A percentile compares a stretch with the other conserved stretches of the same genome.
Evolutionary conservation across 2,113 vertebrate species (phyloP).

Genomic region (Pelodiscus sinensis): DNA sequence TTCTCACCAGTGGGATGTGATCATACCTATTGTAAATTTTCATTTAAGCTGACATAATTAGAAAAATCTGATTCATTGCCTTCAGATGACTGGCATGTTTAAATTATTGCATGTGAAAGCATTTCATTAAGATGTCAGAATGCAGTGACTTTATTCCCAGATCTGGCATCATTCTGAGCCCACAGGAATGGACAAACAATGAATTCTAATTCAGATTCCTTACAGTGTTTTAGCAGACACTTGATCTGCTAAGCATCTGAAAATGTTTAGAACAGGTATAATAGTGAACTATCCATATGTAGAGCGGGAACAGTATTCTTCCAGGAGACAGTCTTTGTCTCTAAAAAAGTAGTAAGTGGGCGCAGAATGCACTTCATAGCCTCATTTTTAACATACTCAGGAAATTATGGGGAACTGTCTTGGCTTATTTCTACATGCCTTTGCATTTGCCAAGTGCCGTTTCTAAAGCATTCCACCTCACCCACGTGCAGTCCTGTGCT

Average conservation of each 20-base stretch:
- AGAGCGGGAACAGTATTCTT: background rate
- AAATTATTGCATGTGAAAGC: conserved; percentile 20
- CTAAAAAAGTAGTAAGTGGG: conserved; percentile 20
- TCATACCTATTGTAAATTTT: conserved; percentile 33
- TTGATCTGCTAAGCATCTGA: conserved; percentile 41
- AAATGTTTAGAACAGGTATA: conserved; percentile 35
- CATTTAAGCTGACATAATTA: conserved; percentile 47
- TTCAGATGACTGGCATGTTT: conserved; percentile 16
- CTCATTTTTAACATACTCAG: background rate
- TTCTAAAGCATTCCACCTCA: conserved; percentile 62
- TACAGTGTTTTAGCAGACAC: conserved; percentile 13
- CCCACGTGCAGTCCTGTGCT: conserved; percentile 14
- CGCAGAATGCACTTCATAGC: background rate
- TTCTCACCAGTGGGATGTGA: background rate
- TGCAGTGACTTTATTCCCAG: conserved; percentile 35
- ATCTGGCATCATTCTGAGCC: conserved; percentile 24
- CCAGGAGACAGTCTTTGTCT: background rate
- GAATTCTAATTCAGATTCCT: conserved; percentile 51
- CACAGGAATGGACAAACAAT: conserved; percentile 31
- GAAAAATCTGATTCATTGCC: conserved; percentile 26
- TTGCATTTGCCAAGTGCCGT: conserved; percentile 27
- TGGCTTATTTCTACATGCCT: conserved; percentile 4
- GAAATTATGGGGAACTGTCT: conserved; percentile 40
- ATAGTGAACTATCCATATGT: background rate
- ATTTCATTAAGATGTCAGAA: conserved; percentile 47